A percentile compares a stretch with the other conserved stretches of the same genome.
Conservation (phyloP, 2,888 invertebrate genomes). For the Xylocampa areola region DNA sequence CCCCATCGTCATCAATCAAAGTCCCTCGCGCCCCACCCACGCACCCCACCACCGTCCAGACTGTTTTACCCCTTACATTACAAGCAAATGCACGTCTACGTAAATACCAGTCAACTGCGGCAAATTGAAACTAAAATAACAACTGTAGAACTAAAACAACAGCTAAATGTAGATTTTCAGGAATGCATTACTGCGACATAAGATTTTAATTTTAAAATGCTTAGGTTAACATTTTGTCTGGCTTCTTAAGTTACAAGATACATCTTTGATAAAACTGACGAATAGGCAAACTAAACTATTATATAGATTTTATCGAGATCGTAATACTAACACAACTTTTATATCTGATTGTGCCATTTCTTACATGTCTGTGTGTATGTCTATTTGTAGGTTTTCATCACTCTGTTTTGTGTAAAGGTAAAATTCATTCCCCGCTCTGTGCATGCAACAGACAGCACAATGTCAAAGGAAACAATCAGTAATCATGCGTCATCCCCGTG, state of each 20-base stretch:
- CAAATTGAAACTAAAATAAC: conserved; percentile 56
- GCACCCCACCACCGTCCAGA: conserved; percentile 63
- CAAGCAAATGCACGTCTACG: conserved; percentile 70
- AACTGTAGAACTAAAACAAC: conserved; percentile 32
- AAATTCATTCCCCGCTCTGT: conserved; percentile 35
- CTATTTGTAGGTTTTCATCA: conserved; percentile 16
- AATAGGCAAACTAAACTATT: conserved; percentile 4
- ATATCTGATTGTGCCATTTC: conserved; percentile 9
- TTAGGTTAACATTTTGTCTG: conserved; percentile 6
- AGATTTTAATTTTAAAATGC: conserved; percentile 16
- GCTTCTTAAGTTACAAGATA: conserved; percentile 8
- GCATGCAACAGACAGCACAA: conserved; percentile 49
- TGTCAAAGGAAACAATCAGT: conserved; percentile 60
- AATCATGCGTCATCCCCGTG: conserved; percentile 60
- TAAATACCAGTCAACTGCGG: conserved; percentile 53
- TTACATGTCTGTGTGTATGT: background rate
- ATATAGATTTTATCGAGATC: conserved; percentile 13
- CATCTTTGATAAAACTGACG: conserved; percentile 19
- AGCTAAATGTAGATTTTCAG: conserved; percentile 29
- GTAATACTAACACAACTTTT: conserved; percentile 9
- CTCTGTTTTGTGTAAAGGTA: conserved; percentile 24
- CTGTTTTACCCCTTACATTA: conserved; percentile 70
- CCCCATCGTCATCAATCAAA: conserved; percentile 84
- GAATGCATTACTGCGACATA: conserved; percentile 37
- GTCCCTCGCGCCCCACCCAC: conserved; percentile 67